Evolutionary conservation across 2,888 invertebrate species (phyloP), one percentile per base, ranked within the genome.

Genomic region (Pammene fasciana): DNA sequence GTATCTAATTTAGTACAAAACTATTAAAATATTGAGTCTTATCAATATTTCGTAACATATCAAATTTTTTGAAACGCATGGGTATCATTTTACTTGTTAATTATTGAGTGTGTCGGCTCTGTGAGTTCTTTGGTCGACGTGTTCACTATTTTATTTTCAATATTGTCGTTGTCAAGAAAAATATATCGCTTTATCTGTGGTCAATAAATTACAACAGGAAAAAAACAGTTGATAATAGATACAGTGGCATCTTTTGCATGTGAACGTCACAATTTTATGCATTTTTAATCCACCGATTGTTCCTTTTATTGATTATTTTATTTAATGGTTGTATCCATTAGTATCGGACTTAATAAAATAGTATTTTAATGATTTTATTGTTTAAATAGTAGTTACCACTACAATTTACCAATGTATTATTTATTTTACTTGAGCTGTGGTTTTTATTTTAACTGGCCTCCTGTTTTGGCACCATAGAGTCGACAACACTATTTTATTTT

Each of bases 231-330:
- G 38, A 38, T 7, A 48, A 16, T 26, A 26, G 26, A 48, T 14
- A 48, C 11, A 11, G 16, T 8, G 57, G 16, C 18, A 41, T 13
- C 13, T 41, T 57, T 59, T 34, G 45, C 45, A 34, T 26, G 45
- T n/a, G 34, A n/a, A 26, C 59, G 59, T 13, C 16, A 57, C 41
- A 34, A 54, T 54, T 59, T 45, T 64, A 61, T 70, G 65, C 59
- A 59, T 70, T 71, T 67, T 43, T 68, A 46, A 36, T 57, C 68
- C 68, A 68, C 68, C 68, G 68, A 68, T 59, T 65, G 64, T 64
- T 68, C 52, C 18, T 43, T 64, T 68, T 64, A 46, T 64, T 43
- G 62, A 55, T 65, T 65, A n/a, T 65, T 57, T 38, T 65, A 5
- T 41, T 65, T 11, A 11, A 50, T 48, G 57, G 50, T n/a, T 18